Evolutionary conservation across 2,113 vertebrate species (phyloP), one percentile per base, ranked within the genome.

Genomic region (Microtus richardsoni): DNA sequence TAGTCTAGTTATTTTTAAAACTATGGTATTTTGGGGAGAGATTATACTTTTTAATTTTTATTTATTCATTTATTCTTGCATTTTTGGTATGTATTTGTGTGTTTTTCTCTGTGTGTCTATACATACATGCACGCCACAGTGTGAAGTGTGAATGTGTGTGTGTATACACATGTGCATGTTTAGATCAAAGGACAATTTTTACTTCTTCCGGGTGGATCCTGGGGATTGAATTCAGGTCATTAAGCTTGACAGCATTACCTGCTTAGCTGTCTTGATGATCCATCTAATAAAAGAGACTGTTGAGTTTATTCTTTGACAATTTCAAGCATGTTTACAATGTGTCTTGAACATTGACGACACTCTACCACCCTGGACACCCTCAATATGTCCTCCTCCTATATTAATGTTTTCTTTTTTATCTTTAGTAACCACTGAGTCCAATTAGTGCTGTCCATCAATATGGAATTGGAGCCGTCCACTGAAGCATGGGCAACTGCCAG

Each of bases 1-100:
- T 78, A 26, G 71, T 52, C 16, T 87, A 73, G 52, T 95, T 58
- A 93, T 88, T 95, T 83, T 88, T 80, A 92, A n/a, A 88, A 33
- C 60, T 83, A 64, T 17, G 39, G 24, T 62, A 60, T n/a, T 82
- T 82, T 12, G 62, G 39, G 77, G n/a, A 66, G 30, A 7, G 7
- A 6, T 21, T 49, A 60, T 22, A 26, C 21, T 9, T 84, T 84
- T 44, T 9, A 64, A 64, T 62, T 84, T 44, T 62, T 44, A 44
- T 84, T 19, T 83, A 10, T 82, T 82, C 21, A 39, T 41, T 41
- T 64, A 30, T 62, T 24, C 62, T 60, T 83, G 58, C 14, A 19
- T 83, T 26, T 33, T 41, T 83, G 58, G 12, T 62, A 19, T 28
- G 24, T 62, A 41, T 41, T 62, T 83, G 80, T 41, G 5, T 41